A percentile compares a stretch with the other conserved stretches of the same genome.
Evolutionary conservation across 2,113 vertebrate genomes (phyloP).

Genomic region (Chaetodon trifascialis): DNA sequence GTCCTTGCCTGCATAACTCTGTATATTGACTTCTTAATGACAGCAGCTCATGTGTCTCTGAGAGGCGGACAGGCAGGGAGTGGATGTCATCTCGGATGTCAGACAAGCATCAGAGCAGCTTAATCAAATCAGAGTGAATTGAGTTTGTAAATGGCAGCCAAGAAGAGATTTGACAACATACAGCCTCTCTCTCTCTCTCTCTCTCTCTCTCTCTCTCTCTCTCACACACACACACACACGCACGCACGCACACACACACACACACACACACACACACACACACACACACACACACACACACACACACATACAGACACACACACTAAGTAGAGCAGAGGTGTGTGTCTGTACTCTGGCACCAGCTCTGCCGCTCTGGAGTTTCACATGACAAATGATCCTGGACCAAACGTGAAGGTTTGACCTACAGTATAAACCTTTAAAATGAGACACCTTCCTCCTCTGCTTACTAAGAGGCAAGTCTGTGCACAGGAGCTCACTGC

Average conservation of each 20-base stretch:
- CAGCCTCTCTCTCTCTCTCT: not conserved
- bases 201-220: too few species aligned
- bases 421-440: constrained; percentile 20
- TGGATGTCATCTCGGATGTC: constrained; percentile 67
- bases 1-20: constrained; percentile 1
- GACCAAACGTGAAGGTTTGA: constrained; percentile 35
- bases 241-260: not conserved
- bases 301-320: not conserved
- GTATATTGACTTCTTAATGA: constrained; percentile 45
- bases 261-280: constrained; percentile 1
- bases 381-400: constrained; percentile 41
- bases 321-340: constrained; percentile 23
- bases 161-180: constrained; percentile 30
- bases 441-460: not conserved
- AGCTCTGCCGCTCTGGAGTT: constrained; percentile 22
- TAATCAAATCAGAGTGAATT: constrained; percentile 75
- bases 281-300: not conserved
- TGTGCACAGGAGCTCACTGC: not conserved
- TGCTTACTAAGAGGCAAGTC: not conserved
- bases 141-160: constrained; percentile 66
- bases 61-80: constrained; percentile 35
- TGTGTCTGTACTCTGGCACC: constrained; percentile 28
- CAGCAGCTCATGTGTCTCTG: constrained; percentile 56
- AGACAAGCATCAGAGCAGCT: constrained; percentile 60
- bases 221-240: not conserved